These are phyloP conservation scores for Crocuta crocuta DNA, from an alignment of 2,113 vertebrate species.

Conservation along the genomic window DNA sequence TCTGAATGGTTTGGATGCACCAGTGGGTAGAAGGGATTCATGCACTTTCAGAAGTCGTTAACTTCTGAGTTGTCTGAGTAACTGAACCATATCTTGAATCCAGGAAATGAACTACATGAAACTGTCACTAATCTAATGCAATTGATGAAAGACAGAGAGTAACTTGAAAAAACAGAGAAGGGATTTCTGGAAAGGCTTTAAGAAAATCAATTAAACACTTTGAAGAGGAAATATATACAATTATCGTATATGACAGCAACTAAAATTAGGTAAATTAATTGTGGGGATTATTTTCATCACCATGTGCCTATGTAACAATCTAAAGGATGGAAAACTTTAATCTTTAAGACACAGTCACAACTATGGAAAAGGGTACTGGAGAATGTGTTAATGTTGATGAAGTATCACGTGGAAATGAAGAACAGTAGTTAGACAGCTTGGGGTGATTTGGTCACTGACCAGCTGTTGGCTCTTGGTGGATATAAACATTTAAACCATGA, in stretches of 20 bases:
- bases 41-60: constrained; percentile 2
- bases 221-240: background rate
- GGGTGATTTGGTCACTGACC: background rate
- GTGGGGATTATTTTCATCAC: background rate
- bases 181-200: constrained; percentile 14
- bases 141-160: background rate
- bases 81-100: constrained; percentile 35
- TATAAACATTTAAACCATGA: background rate
- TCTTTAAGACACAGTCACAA: background rate
- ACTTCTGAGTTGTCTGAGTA: background rate
- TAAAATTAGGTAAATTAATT: constrained; percentile 33
- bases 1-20: background rate
- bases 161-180: background rate
- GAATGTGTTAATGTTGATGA: background rate
- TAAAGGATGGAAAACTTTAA: background rate
- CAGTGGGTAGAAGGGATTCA: constrained; percentile 31
- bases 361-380: background rate
- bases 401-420: background rate
- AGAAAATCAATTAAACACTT: background rate
- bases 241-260: background rate
- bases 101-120: background rate
- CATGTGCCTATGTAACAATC: background rate
- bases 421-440: background rate
- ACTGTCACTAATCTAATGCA: background rate
- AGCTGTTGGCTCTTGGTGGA: background rate